phyloP scores from a whole-genome alignment of 2,888 invertebrate genomes.

The Athalia circularis region DNA sequence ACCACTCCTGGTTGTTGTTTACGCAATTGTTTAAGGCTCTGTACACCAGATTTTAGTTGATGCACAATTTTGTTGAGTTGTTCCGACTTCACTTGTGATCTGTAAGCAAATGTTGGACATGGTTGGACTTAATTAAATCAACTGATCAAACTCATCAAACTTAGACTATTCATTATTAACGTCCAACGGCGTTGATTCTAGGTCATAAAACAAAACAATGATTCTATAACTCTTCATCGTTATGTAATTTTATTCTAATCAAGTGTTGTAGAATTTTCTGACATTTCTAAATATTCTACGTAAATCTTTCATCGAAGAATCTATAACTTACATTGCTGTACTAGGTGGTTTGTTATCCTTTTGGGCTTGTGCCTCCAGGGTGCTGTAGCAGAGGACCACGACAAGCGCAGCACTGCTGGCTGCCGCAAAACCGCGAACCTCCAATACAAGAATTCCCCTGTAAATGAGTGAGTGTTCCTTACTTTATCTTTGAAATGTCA shows the following conservation, averaged over 20 bases:
- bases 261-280: no score
- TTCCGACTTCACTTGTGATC: slow-evolving; percentile 60
- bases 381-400: slow-evolving; percentile 67
- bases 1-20: slow-evolving; percentile 68
- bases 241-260: no score
- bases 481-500: background rate
- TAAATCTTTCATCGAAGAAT: slow-evolving; percentile 1
- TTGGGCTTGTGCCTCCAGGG: slow-evolving; percentile 65
- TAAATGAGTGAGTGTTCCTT: slow-evolving; percentile 22
- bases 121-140: background rate
- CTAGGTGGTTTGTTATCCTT: slow-evolving; percentile 56
- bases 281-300: background rate
- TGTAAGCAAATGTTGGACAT: slow-evolving; percentile 48
- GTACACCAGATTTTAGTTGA: slow-evolving; percentile 60
- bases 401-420: slow-evolving; percentile 71
- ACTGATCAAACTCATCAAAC: background rate
- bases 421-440: slow-evolving; percentile 70
- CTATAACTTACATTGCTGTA: slow-evolving; percentile 28
- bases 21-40: slow-evolving; percentile 62
- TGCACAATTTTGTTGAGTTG: slow-evolving; percentile 62
- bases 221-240: background rate
- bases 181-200: background rate
- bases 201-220: background rate
- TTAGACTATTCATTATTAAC: background rate
- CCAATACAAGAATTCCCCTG: slow-evolving; percentile 69